Conservation (phyloP, 2,888 invertebrate species). For the Chrysolina haemoptera region DNA sequence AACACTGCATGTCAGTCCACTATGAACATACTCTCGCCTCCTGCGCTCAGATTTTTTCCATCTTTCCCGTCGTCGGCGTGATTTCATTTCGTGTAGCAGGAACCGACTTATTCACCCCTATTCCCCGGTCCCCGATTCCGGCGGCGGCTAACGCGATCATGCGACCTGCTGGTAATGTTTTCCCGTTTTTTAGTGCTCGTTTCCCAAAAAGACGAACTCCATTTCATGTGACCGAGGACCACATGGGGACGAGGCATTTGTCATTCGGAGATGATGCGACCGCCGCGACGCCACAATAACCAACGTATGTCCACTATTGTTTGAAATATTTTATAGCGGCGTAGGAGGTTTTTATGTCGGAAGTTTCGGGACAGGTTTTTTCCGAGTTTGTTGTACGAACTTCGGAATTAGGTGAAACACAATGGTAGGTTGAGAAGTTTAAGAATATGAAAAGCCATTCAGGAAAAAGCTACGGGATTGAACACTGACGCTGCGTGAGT, state of each 20-base stretch:
- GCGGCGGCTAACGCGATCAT: conserved; percentile 69
- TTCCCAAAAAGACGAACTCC: conserved; percentile 64
- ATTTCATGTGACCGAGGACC: conserved; percentile 65
- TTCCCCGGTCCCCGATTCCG: conserved; percentile 64
- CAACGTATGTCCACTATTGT: conserved; percentile 62
- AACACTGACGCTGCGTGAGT: too few relatives aligned
- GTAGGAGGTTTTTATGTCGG: conserved; percentile 35
- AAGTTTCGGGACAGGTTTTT: conserved; percentile 28
- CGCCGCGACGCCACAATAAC: conserved; percentile 56
- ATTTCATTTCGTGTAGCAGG: conserved; percentile 42
- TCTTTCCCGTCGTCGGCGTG: conserved; percentile 29
- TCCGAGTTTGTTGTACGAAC: background rate
- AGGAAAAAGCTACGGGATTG: too few relatives aligned
- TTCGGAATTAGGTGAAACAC: background rate
- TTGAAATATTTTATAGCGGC: conserved; percentile 43
- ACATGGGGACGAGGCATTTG: conserved; percentile 66
- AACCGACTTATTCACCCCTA: conserved; percentile 50
- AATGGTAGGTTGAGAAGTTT: too few relatives aligned
- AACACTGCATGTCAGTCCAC: too few relatives aligned
- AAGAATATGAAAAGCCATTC: too few relatives aligned
- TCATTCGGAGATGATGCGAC: conserved; percentile 56
- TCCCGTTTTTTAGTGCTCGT: conserved; percentile 66
- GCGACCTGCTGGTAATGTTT: conserved; percentile 71
- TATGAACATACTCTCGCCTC: background rate
- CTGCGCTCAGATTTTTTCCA: conserved; percentile 13